A percentile compares a stretch with the other conserved stretches of the same genome.
phyloP scores from a whole-genome alignment of 2,797 vertebrate species.

The Bradypodion pumilum region DNA sequence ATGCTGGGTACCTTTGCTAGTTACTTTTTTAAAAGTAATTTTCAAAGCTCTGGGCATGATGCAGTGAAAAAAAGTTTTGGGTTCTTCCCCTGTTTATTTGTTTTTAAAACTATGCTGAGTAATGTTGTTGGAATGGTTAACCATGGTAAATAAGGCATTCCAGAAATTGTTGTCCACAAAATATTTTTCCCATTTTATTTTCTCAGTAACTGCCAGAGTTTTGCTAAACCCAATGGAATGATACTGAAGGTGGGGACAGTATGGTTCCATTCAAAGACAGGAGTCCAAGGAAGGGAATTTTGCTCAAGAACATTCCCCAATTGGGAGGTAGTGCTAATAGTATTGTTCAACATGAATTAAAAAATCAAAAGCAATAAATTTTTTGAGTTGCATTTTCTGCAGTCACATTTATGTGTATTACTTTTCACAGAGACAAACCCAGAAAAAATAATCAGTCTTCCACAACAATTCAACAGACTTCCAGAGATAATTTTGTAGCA shows the following conservation, averaged over 20 bases:
- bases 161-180: no score
- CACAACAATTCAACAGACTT: conserved; percentile 22
- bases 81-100: no score
- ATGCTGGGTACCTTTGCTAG: no score
- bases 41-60: no score
- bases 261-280: no score
- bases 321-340: not conserved
- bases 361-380: not conserved
- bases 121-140: no score
- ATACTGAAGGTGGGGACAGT: not conserved
- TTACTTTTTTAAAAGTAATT: no score
- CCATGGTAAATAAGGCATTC: no score
- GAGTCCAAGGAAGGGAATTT: no score
- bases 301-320: no score
- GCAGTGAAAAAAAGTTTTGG: no score
- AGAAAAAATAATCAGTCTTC: rapidly evolving
- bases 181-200: not conserved
- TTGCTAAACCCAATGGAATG: not conserved
- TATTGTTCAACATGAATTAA: conserved; percentile 1
- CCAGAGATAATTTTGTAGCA: not conserved
- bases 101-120: no score
- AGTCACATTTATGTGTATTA: not conserved
- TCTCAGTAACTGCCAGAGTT: not conserved
- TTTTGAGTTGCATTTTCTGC: conserved; percentile 12
- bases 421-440: not conserved